Base-by-base conservation (phyloP, 2,113 vertebrate genomes). In the Gopherus flavomarginatus region DNA sequence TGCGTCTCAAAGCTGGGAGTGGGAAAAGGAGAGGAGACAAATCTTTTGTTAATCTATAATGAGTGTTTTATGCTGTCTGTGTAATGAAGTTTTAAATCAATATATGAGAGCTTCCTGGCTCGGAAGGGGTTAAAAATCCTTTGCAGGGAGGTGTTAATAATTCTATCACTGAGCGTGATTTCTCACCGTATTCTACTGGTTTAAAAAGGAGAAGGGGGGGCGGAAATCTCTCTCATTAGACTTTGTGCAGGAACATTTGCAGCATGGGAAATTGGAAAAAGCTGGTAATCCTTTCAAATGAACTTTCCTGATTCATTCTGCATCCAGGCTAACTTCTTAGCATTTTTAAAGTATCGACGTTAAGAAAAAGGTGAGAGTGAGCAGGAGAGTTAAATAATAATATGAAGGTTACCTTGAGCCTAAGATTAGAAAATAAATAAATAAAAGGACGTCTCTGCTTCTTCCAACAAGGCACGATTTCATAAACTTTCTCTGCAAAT, bases 371-470 rank as follows among this genome's bases (percentile, higher is more conserved):
- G 65, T 35, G n/a, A 72, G 8, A 38, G 13, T 6, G 75, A 27
- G 42, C 24, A 47, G 26, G 19, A 87, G 83, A 4, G 22, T 1
- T 1, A 80, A 88, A 85, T 89, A 86, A 6, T 2, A 0, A 11
- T 0, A 1, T 91, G 96, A 96, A 97, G 96, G 97, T 96, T 96
- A 97, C 96, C 97, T 97, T 96, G 94, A 97, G 93, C 90, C 29
- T 47, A 86, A 44, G 75, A 47, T 78, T 78, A 8, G 27, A 47
- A 42, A 42, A 38, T 4, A 75, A 78, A 72, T 38, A 72, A 72
- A 78, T 44, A 47, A 47, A 6, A 29, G 42, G 38, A 78, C 29
- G 75, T 13, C 75, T 77, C 24, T 26, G 72, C 72, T 24, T 24
- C 72, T 75, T 44, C 38, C 72, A 14, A 6, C 42, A 13, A 5